These are phyloP conservation scores for Centropus unirufus DNA, from an alignment of 2,113 vertebrate species.

Conservation along the genomic window DNA sequence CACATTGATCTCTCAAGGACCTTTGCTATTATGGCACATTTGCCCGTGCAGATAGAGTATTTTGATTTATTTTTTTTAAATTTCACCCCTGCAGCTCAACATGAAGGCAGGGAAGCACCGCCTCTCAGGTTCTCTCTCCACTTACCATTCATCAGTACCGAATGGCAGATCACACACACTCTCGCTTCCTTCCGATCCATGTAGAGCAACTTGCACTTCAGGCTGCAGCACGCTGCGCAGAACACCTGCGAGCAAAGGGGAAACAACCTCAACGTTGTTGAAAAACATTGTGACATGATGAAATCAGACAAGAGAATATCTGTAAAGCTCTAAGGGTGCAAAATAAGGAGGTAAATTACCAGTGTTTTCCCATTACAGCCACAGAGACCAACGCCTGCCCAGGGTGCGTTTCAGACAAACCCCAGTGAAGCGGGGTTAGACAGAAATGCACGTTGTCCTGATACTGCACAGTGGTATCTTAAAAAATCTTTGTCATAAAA, in stretches of 20 bases:
- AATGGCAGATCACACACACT: slow-evolving; percentile 95
- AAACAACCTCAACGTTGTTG: not conserved
- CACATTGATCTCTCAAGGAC: not conserved
- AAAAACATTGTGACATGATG: not conserved
- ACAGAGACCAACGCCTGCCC: not conserved
- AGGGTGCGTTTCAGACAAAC: not conserved
- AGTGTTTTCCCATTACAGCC: not conserved
- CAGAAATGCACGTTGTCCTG: not conserved
- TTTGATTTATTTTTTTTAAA: not conserved
- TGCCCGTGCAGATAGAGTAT: not conserved
- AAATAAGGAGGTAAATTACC: not conserved
- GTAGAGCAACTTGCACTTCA: slow-evolving; percentile 91
- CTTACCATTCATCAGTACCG: slow-evolving; percentile 92
- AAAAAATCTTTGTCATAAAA: not conserved
- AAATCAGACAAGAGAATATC: not conserved
- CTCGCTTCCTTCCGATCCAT: slow-evolving; percentile 97
- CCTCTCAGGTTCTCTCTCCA: not conserved
- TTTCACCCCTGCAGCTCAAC: not conserved
- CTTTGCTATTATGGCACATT: not conserved
- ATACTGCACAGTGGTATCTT: not conserved
- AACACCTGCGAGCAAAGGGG: slow-evolving; percentile 85
- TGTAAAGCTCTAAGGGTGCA: not conserved
- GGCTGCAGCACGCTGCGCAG: slow-evolving; percentile 92
- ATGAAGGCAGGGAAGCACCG: not conserved
- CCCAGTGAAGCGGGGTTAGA: not conserved